These are phyloP conservation scores for Proteles cristata DNA, from an alignment of 2,113 vertebrate species.

Conservation along the genomic window DNA sequence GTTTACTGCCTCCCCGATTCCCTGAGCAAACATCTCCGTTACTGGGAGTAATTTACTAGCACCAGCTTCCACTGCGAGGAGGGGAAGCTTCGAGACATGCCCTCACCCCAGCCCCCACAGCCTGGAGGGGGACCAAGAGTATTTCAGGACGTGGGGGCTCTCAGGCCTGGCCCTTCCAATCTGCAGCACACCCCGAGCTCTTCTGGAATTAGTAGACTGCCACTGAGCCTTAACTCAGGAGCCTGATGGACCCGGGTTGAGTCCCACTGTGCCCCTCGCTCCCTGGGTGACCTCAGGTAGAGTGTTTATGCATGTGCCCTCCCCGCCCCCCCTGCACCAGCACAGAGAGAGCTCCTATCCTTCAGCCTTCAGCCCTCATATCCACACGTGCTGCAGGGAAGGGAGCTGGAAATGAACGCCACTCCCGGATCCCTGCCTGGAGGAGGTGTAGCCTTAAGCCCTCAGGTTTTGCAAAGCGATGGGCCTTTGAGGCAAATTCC, in stretches of 20 bases:
- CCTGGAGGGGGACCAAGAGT: background rate
- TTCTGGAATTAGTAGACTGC: background rate
- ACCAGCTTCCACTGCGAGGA: background rate
- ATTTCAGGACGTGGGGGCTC: background rate
- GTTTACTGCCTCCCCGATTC: conserved; percentile 6
- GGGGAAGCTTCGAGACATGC: background rate
- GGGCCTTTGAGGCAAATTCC: background rate
- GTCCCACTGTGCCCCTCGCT: background rate
- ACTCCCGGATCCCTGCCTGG: fast-evolving
- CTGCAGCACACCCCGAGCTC: too few relatives aligned
- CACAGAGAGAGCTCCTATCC: background rate
- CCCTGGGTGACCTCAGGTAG: background rate
- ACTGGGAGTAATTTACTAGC: background rate
- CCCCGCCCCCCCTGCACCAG: fast-evolving
- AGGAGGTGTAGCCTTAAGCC: background rate
- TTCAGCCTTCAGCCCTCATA: too few relatives aligned
- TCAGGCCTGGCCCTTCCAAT: background rate
- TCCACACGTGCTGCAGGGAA: background rate
- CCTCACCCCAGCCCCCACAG: background rate
- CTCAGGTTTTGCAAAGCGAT: background rate
- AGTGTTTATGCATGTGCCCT: fast-evolving
- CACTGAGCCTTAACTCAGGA: background rate
- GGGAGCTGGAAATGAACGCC: background rate
- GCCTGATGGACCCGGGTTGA: fast-evolving
- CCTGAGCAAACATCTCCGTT: conserved; percentile 30